A percentile compares a stretch with the other conserved stretches of the same genome.
Evolutionary conservation across 2,113 vertebrate species (phyloP).

Genomic region (Climacteris rufus): DNA sequence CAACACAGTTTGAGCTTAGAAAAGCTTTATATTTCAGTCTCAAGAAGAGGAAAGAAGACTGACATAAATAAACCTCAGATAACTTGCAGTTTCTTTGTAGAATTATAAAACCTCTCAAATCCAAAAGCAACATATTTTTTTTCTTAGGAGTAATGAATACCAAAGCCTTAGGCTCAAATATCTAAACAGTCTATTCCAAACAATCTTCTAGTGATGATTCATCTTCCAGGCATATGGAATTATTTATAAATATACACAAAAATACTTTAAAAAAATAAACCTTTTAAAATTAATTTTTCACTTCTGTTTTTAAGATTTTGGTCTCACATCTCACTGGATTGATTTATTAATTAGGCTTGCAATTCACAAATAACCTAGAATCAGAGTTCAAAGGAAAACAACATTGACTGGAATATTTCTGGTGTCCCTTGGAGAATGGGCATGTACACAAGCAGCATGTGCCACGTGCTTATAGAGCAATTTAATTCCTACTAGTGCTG

Average conservation of each 20-base stretch:
- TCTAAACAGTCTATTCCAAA: not conserved
- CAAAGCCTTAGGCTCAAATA: not conserved
- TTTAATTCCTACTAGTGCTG: not conserved
- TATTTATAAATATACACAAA: not conserved
- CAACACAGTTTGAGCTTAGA: not conserved
- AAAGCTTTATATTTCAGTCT: not conserved
- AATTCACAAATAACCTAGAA: not conserved
- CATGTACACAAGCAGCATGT: rapidly evolving
- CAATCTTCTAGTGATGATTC: not conserved
- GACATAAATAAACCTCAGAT: not conserved
- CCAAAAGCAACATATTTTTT: not conserved
- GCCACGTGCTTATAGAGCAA: rapidly evolving
- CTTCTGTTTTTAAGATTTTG: not conserved
- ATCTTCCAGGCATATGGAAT: not conserved
- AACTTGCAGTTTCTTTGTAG: not conserved
- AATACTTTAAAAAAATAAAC: not conserved
- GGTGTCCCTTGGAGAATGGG: not conserved
- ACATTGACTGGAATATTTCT: not conserved
- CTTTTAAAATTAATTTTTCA: not conserved
- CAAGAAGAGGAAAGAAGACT: not conserved
- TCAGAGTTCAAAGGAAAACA: not conserved
- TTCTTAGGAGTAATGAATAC: not conserved
- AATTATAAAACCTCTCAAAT: not conserved
- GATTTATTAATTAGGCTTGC: not conserved
- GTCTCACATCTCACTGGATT: not conserved